phyloP scores from a whole-genome alignment of 2,113 vertebrate genomes.

The Coturnix japonica region DNA sequence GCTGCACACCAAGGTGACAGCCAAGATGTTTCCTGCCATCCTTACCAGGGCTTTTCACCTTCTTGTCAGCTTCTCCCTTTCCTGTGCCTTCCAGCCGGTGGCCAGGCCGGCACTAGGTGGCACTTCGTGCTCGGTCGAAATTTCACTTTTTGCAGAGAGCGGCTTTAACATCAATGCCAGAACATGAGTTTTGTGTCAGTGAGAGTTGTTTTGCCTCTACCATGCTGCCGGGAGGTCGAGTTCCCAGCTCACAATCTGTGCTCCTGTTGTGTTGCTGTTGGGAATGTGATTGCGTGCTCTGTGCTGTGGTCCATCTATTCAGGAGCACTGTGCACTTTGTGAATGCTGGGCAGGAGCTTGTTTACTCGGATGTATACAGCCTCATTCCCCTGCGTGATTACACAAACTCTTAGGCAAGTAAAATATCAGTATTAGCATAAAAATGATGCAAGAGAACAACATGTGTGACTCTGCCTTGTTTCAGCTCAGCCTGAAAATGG shows the following conservation, averaged over 20 bases:
- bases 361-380: not conserved
- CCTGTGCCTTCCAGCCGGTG: too few relatives aligned
- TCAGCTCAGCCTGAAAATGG: not conserved
- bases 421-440: not conserved
- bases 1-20: not conserved
- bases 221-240: rapidly evolving
- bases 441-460: not conserved
- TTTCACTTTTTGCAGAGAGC: too few relatives aligned
- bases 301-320: rapidly evolving
- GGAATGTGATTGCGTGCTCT: rapidly evolving
- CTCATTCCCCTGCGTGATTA: not conserved
- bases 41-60: not conserved
- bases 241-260: rapidly evolving
- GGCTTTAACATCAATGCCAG: rapidly evolving
- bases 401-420: not conserved
- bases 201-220: rapidly evolving
- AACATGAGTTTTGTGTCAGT: too few relatives aligned
- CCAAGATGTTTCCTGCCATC: not conserved
- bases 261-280: rapidly evolving
- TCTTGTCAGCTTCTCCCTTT: too few relatives aligned
- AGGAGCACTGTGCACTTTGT: rapidly evolving
- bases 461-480: not conserved
- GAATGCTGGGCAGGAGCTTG: not conserved
- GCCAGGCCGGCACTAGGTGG: slow-evolving; percentile 52
- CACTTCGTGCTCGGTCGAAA: not conserved